phyloP scores from a whole-genome alignment of 2,797 vertebrate genomes.

The Sebastes diaconus region DNA sequence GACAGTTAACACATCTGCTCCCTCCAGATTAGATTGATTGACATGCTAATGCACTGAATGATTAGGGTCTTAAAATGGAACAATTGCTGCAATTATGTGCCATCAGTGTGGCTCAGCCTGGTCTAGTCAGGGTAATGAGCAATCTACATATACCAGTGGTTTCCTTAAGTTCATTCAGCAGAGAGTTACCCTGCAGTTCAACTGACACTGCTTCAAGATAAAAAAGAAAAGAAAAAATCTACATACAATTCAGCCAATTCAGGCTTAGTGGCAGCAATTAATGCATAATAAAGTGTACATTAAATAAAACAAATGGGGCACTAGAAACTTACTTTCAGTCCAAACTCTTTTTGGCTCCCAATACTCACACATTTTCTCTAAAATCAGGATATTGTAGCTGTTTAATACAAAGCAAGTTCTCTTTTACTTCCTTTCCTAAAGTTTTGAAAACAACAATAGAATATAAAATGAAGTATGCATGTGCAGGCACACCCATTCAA shows the following conservation, averaged over 20 bases:
- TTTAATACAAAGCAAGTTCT: not conserved
- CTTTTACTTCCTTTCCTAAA: not conserved
- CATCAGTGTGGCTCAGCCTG: conserved; percentile 23
- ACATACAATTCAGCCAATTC: not conserved
- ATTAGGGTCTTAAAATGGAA: conserved; percentile 49
- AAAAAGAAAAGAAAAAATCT: not conserved
- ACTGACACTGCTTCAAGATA: not conserved
- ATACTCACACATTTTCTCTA: not conserved
- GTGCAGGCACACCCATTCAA: not conserved
- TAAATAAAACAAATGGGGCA: not conserved
- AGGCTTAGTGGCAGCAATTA: not conserved
- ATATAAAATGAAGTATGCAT: not conserved
- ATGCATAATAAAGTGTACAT: not conserved
- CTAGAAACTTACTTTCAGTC: not conserved
- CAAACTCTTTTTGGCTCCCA: not conserved
- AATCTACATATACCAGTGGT: conserved; percentile 19
- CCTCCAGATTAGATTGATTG: conserved; percentile 33
- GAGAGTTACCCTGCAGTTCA: not conserved
- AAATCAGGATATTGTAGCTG: not conserved
- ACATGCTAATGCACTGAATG: conserved; percentile 30
- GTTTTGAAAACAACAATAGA: not conserved
- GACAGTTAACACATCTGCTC: conserved; percentile 30
- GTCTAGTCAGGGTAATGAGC: conserved; percentile 27
- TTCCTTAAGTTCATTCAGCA: conserved; percentile 5
- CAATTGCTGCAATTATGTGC: conserved; percentile 42